phyloP scores from a whole-genome alignment of 2,888 invertebrate genomes.

The Pimpla rufipes region DNA sequence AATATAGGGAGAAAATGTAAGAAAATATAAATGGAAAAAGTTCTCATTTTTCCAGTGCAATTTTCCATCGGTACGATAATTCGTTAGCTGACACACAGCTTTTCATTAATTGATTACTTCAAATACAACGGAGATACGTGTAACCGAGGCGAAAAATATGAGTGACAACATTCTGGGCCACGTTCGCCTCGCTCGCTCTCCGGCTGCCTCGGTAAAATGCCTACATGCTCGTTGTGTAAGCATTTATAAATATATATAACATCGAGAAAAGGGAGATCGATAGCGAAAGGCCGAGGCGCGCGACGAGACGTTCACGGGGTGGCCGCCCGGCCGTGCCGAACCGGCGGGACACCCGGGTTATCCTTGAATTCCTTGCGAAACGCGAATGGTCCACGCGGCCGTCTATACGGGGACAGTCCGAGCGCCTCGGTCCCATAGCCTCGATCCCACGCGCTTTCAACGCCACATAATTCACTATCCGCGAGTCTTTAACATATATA shows the following conservation, averaged over 20 bases:
- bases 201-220: background rate
- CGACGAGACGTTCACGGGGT: conserved; percentile 41
- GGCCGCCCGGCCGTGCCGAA: conserved; percentile 60
- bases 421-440: background rate
- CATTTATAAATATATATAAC: background rate
- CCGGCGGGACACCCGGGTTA: conserved; percentile 64
- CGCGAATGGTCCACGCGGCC: conserved; percentile 38
- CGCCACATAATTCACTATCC: conserved; percentile 37
- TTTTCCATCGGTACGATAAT: no score
- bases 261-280: conserved; percentile 60
- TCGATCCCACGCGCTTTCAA: conserved; percentile 57
- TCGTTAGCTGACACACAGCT: no score
- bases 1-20: no score
- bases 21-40: background rate
- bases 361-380: conserved; percentile 81
- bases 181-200: conserved; percentile 29
- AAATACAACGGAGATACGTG: background rate
- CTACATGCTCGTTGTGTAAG: background rate
- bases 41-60: background rate
- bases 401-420: background rate
- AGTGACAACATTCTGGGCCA: conserved; percentile 13
- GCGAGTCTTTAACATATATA: conserved; percentile 22
- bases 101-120: no score
- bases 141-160: conserved; percentile 15
- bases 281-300: conserved; percentile 62